Evolutionary conservation across 2,113 vertebrate genomes (phyloP), one percentile per base, ranked within the genome.

Genomic region (Perccottus glenii): DNA sequence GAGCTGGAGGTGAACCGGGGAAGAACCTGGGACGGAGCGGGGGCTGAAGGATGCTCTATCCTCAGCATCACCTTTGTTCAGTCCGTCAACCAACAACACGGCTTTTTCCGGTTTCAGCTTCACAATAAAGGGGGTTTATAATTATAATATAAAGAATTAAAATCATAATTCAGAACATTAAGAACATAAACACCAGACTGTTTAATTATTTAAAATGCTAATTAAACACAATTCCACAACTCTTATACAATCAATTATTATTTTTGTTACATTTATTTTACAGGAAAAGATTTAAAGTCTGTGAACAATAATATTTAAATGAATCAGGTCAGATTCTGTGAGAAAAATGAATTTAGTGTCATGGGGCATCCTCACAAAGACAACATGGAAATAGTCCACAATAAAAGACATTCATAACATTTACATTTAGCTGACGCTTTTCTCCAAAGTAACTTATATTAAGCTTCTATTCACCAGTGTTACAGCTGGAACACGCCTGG

Each of bases 21-120:
- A 14, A 46, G 44, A 27, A 27, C 73, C 70, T 35, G 59, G 1
- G 33, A 8, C 35, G 1, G 44, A 2, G 11, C 0, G 59, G n/a
- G 27, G n/a, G 73, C 14, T 9, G 51, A 60, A 63, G 67, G 83
- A 85, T 81, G 70, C 82, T 67, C 79, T 81, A 67, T 84, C 82
- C 77, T 88, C 88, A 85, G 84, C 88, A 89, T 47, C 87, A 67
- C 0, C 16, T 0, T n/a, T 3, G 60, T 46, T 12, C 33, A 19
- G 12, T 2, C 12, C 0, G 9, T 3, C 2, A 0, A 7, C 0
- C 5, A 43, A 15, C 33, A 49, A 61, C 43, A 33, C 0, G 4
- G 3, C 48, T 7, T 9, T 56, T 80, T 85, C 87, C 83, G 69
- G 33, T 0, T 2, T 0, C 0, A 0, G 5, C 35, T 74, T 76